Evolutionary conservation across 1,140 invertebrate species (phyloP), one percentile per base, ranked within the genome.

Genomic region (Cotesia chilonis): DNA sequence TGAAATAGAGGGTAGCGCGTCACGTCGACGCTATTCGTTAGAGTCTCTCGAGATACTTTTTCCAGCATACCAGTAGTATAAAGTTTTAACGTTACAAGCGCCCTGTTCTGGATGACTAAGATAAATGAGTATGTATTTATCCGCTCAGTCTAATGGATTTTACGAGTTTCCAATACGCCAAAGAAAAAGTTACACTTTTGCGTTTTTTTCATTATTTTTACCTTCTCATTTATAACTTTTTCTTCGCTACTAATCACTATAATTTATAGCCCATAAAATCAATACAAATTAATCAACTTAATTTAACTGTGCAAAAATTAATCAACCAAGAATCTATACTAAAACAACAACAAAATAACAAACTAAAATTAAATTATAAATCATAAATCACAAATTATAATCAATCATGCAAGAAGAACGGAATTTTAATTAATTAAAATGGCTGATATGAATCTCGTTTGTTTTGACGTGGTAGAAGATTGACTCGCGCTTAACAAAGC

Each of bases 1-100:
- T 17, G 59, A 52, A 37, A 71, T 35, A 47, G 9, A 71, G 41
- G 67, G 64, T 12, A 47, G 54, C 36, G 57, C 52, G 70, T 68
- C 73, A 74, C 73, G 73, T 74, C 59, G 65, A 68, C 47, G 51
- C 70, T 51, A 74, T 74, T 74, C 73, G 73, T 71, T 74, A 68
- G 65, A 71, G 65, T 69, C 73, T 69, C 65, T 61, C 36, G 63
- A 63, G 68, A 60, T 20, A 52, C 35, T 71, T 64, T 64, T 69
- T 69, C 35, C 14, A 47, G 52, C 67, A 36, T 57, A 28, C 36
- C 6, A 41, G 55, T 57, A 35, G 38, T 47, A 47, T 47, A 71
- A 72, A 72, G 70, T 72, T 72, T 57, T 60, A 66, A 60, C 47
- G 60, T 71, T 52, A 54, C 41, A 73, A 52, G 57, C 35, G 28